Conservation (phyloP, 2,797 vertebrate genomes). For the Clarias laeviceps region DNA sequence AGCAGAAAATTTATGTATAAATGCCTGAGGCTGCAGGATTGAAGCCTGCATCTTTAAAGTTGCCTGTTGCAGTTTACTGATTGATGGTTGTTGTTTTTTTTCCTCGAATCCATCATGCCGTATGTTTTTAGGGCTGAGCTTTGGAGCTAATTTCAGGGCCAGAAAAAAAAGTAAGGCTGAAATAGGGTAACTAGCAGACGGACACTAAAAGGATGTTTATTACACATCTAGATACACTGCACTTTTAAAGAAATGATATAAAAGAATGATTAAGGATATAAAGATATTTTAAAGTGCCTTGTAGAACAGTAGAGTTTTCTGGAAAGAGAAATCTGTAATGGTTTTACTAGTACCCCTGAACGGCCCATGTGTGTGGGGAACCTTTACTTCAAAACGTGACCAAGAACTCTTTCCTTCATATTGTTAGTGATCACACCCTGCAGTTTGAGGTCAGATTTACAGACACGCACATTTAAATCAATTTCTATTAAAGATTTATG, state of each 20-base stretch:
- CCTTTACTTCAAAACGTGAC: neutral
- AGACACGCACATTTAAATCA: neutral
- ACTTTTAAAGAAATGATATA: neutral
- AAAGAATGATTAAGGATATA: neutral
- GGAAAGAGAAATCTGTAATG: neutral
- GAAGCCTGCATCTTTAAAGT: neutral
- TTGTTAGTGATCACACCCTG: neutral
- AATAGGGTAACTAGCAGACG: neutral
- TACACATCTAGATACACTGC: neutral
- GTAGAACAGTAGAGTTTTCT: neutral
- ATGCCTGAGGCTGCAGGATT: conserved; percentile 31
- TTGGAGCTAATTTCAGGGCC: neutral
- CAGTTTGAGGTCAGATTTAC: neutral
- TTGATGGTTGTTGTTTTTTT: neutral
- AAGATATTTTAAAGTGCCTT: conserved; percentile 25
- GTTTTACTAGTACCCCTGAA: neutral
- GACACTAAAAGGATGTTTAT: neutral
- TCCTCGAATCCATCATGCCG: neutral
- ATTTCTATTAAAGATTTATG: neutral
- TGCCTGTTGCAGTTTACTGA: neutral
- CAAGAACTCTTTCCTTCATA: neutral
- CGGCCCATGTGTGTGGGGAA: neutral
- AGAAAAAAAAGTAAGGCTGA: neutral
- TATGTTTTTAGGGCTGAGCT: neutral
- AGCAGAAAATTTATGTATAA: conserved; percentile 20